These are phyloP conservation scores for Piaya cayana DNA, from an alignment of 2,113 vertebrate genomes.

Conservation along the genomic window DNA sequence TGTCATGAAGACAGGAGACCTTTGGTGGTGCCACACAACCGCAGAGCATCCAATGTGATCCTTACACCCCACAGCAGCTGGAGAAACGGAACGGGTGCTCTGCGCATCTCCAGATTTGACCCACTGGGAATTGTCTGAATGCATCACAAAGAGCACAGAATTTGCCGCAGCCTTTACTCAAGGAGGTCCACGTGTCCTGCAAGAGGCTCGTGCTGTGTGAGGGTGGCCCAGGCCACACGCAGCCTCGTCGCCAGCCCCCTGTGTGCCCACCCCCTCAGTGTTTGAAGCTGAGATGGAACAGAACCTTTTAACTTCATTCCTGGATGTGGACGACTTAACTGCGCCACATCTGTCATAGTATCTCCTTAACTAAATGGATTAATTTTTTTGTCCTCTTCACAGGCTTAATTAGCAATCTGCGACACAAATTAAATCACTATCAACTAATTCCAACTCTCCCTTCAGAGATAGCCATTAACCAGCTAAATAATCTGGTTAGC, in stretches of 20 bases:
- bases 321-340: background rate
- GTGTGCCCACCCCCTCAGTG: accelerated
- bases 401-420: slow-evolving; percentile 70
- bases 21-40: background rate
- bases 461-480: slow-evolving; percentile 63
- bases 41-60: background rate
- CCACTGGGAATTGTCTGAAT: background rate
- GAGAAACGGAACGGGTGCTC: background rate
- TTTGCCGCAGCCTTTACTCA: accelerated
- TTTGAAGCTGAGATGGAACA: background rate
- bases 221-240: background rate
- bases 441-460: slow-evolving; percentile 60
- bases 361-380: slow-evolving; percentile 66
- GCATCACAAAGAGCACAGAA: too few relatives aligned
- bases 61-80: background rate
- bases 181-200: background rate
- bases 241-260: accelerated
- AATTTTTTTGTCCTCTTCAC: slow-evolving; percentile 50
- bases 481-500: slow-evolving; percentile 61
- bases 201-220: background rate
- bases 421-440: slow-evolving; percentile 71
- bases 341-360: slow-evolving; percentile 30
- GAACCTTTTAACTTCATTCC: background rate
- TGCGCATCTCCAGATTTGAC: background rate
- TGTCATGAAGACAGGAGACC: background rate